Base-by-base conservation (phyloP, 2,888 invertebrate genomes). In the Drosophila meridiana region DNA sequence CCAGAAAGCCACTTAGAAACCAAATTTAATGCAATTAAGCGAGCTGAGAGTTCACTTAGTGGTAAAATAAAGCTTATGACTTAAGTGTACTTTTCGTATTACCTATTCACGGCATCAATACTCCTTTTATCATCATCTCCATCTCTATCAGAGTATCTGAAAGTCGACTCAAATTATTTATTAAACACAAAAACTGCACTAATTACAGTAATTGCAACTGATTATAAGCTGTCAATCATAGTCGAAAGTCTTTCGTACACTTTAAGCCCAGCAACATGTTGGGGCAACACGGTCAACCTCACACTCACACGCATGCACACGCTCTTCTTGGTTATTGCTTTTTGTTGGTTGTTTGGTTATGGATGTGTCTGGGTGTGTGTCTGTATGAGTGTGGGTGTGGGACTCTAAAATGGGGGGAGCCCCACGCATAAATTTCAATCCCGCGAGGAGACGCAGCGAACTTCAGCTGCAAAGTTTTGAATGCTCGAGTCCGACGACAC, bases 361-460 rank as follows among this genome's bases (percentile, higher is more conserved):
- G n/a, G 13, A 30, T n/a, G 13, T 28, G 34, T 30, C 20, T 30
- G 20, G 43, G 52, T 32, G 40, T 20, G 59, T 52, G 65, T 50
- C 48, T 64, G 56, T 64, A 40, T 57, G 53, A 28, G 40, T 53
- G 53, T 45, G 42, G 69, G 66, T 58, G 62, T 50, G 69, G 20
- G 20, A 60, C 56, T 84, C 80, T 87, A 83, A 87, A 89, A 76
- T 86, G 74, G 20, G 20, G 20, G 20, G 20, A 20, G 74, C 70
- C 75, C 81, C 53, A 56, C 75, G 85, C 76, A 89, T 89, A 86
- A 86, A 86, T 87, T 86, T 82, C 88, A 86, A 89, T 86, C 85
- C 85, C 85, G 69, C 70, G 85, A 82, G 85, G 78, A 77, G 77
- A 56, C 65, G 60, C 80, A 66, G 63, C 66, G 57, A 76, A 59